Evolutionary conservation across 1,140 invertebrate genomes (phyloP), one percentile per base, ranked within the genome.

Genomic region (Drosophila kurseongensis): DNA sequence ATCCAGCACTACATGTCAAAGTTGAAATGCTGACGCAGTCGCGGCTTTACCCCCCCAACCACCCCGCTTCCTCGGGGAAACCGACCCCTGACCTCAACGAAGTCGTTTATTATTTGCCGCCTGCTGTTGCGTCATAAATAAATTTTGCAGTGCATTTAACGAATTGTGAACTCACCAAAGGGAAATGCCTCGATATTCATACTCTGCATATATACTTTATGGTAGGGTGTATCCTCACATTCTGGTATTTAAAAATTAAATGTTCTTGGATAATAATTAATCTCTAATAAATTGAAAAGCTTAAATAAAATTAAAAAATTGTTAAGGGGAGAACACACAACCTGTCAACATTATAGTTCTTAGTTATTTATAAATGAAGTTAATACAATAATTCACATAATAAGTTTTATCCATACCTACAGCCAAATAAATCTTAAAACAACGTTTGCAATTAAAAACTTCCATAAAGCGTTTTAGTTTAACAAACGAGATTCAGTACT

Each of bases 101-200:
- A 78, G 75, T 77, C 74, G 79, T 88, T 88, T 85, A 86, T 86
- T 85, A 85, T 88, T 86, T 88, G 54, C 54, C 75, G 67, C 67
- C 67, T 71, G 67, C 67, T 82, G 65, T 78, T 68, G 71, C 75
- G 68, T 83, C 82, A 85, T 86, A 83, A 89, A 88, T 88, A 80
- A 88, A 88, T 89, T 89, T 86, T 74, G 84, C 77, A 88, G 61
- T 88, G 83, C 79, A 88, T 88, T 88, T 88, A 88, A 84, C 84
- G 84, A 89, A 84, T 88, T 83, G 80, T 80, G 73, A 68, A 68
- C 65, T 68, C 60, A 14, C 65, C 65, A 52, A 52, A 44, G 65
- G 65, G 45, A 66, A 52, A 65, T 50, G 63, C 65, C 65, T 66
- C 61, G 65, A 66, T 68, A 66, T 68, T 68, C 63, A 67, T 67